These are phyloP conservation scores for Eleginops maclovinus DNA, from an alignment of 2,113 vertebrate genomes.

Conservation along the genomic window DNA sequence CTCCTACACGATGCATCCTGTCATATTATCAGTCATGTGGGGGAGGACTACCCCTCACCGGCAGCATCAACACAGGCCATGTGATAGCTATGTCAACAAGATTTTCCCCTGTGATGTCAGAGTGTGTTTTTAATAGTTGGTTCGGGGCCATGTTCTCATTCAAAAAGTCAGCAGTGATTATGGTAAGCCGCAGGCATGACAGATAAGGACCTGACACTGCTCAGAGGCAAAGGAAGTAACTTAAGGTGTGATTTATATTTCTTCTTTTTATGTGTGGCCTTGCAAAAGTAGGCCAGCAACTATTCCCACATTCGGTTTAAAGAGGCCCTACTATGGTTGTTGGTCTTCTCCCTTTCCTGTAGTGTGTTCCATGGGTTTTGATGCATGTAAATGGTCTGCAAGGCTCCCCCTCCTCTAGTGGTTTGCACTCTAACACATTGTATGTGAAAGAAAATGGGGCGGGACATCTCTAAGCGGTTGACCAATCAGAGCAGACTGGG, in stretches of 20 bases:
- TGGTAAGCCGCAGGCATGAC: conserved; percentile 51
- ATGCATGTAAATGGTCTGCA: too few species aligned
- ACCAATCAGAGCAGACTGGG: too few species aligned
- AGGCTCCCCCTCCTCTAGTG: too few species aligned
- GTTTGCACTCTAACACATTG: too few species aligned
- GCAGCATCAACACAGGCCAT: conserved; percentile 53
- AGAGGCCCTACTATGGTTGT: too few species aligned
- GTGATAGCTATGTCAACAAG: conserved; percentile 65
- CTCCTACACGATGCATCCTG: conserved; percentile 60
- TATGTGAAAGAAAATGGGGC: too few species aligned
- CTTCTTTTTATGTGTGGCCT: background rate
- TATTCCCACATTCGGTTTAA: background rate
- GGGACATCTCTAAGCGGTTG: too few species aligned
- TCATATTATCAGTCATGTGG: conserved; percentile 71
- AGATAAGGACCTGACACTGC: conserved; percentile 47
- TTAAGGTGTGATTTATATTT: conserved; percentile 20
- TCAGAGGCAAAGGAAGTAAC: conserved; percentile 36
- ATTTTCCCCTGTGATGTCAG: conserved; percentile 52
- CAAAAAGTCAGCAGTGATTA: conserved; percentile 54
- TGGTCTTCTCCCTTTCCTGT: too few species aligned
- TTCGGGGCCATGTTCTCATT: conserved; percentile 55
- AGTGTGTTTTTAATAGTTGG: conserved; percentile 58
- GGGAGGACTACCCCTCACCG: conserved; percentile 55
- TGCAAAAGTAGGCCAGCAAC: background rate
- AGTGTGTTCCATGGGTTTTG: too few species aligned